Percentiles rank a stretch among this genome's conserved stretches.
Evolutionary conservation across 2,797 vertebrate genomes (phyloP).

Genomic region (Sciurus vulgaris): DNA sequence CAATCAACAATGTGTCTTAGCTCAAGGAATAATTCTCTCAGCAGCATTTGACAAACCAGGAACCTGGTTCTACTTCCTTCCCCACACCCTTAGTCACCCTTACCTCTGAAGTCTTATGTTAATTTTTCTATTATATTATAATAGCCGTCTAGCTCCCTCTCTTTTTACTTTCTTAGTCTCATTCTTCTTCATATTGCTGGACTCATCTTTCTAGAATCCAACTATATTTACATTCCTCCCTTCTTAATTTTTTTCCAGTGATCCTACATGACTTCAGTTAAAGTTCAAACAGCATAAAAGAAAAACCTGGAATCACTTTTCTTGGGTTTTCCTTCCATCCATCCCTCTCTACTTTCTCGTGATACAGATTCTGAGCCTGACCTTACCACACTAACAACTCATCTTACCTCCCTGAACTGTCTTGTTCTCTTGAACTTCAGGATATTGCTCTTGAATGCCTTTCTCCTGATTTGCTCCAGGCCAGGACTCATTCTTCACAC

Average conservation of each 20-base stretch:
- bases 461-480: not conserved
- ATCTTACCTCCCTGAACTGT: conserved; percentile 1
- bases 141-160: not conserved
- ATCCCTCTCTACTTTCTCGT: not conserved
- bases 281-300: not conserved
- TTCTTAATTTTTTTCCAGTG: conserved; percentile 15
- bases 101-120: not conserved
- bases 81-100: not conserved
- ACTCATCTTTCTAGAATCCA: not conserved
- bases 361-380: not conserved
- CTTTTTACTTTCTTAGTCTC: not conserved
- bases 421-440: conserved; percentile 23
- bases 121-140: not conserved
- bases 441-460: not conserved
- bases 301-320: not conserved
- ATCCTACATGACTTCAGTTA: not conserved
- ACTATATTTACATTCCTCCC: not conserved
- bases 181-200: not conserved
- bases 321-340: not conserved
- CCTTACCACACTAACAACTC: not conserved
- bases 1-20: not conserved
- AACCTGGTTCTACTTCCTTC: not conserved
- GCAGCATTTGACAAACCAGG: not conserved
- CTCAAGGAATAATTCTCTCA: not conserved
- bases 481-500: not conserved